Base-by-base conservation (phyloP, 2,113 vertebrate genomes). In the Pelusios castaneus region DNA sequence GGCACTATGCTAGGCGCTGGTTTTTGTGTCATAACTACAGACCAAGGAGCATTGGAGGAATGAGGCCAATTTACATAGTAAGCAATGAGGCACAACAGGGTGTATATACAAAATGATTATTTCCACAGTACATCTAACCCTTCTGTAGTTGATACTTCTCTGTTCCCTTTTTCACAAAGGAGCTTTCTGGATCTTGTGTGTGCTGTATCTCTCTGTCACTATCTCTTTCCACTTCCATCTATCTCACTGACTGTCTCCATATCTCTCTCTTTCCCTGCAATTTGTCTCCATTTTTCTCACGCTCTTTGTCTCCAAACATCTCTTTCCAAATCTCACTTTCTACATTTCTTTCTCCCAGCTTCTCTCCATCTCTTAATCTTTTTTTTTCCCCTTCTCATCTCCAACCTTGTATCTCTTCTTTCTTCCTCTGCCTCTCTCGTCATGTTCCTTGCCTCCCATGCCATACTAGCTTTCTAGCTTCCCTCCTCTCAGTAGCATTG, bases 11-110 rank as follows among this genome's bases (percentile, higher is more conserved):
- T 93, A 82, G 45, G 80, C 94, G 95, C 91, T 95, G 86, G 85
- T 97, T 98, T 97, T 93, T 93, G 83, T 87, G 89, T 91, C 95
- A 93, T 93, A 96, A 94, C 86, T 94, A 43, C 12, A 95, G 85
- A 95, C 96, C 96, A 96, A 87, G 89, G 89, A 89, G 87, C 91
- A 86, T 82, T 84, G 85, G 92, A 97, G 93, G 92, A 93, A 92
- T 81, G 83, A 87, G 85, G 87, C 87, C 97, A 95, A 78, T 91
- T 94, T 97, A 89, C 91, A 95, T 90, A 95, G 91, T 93, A 91
- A 94, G 93, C 80, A 96, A 84, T 91, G 94, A 88, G 80, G 85
- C 94, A 93, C 95, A 95, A 93, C 80, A 95, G 95, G 56, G 95
- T 96, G 83, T 95, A 94, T 97, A 96, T 94, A 95, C 49, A 90